Evolutionary conservation across 2,888 invertebrate species (phyloP).

Genomic region (Zelleria hepariella): DNA sequence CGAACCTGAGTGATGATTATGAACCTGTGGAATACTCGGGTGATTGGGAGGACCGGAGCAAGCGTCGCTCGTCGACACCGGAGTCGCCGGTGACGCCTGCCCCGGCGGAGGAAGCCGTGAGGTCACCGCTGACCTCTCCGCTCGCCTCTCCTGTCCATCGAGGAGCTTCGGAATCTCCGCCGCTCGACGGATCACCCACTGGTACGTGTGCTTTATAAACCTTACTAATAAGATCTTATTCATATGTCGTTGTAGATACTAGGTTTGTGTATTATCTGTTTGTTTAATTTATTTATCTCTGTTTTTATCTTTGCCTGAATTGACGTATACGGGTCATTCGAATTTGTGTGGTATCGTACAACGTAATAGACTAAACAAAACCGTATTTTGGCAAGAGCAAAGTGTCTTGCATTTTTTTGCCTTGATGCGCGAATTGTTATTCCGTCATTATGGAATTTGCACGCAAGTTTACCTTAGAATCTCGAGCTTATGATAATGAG

Average conservation of each 20-base stretch:
- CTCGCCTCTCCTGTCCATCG: conserved; percentile 52
- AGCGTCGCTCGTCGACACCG: conserved; percentile 56
- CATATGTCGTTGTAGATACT: neutral
- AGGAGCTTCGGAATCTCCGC: conserved; percentile 35
- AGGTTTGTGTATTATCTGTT: conserved; percentile 29
- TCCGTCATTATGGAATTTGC: neutral
- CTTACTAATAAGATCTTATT: neutral
- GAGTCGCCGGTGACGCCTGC: conserved; percentile 39
- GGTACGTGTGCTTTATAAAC: conserved; percentile 26
- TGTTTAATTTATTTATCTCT: conserved; percentile 31
- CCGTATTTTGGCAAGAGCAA: neutral
- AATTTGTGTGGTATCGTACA: neutral
- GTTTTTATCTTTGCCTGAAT: conserved; percentile 24
- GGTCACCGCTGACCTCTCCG: conserved; percentile 50
- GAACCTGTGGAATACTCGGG: conserved; percentile 45
- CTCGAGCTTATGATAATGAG: neutral
- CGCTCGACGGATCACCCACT: conserved; percentile 31
- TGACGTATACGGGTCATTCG: conserved; percentile 9
- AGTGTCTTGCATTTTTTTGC: neutral
- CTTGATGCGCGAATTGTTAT: too few species aligned
- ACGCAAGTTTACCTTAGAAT: neutral
- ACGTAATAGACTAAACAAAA: neutral
- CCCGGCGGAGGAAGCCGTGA: conserved; percentile 32
- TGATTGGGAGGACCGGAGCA: conserved; percentile 50
- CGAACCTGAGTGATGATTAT: conserved; percentile 32